These are phyloP conservation scores for Aethina tumida DNA, from an alignment of 1,140 invertebrate genomes.

Conservation along the genomic window DNA sequence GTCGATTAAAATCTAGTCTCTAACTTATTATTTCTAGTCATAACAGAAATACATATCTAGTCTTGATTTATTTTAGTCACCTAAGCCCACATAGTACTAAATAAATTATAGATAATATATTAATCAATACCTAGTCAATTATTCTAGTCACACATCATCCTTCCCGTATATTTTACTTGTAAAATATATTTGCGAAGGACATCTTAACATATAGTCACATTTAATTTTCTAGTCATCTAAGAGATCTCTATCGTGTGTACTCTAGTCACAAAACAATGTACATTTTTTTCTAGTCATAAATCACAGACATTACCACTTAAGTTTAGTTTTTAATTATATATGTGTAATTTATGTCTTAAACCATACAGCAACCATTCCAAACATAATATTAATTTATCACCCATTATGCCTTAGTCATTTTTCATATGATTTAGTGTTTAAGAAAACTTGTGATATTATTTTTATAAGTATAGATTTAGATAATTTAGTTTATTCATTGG, in stretches of 20 bases:
- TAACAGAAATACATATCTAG: background rate
- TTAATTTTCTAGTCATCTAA: background rate
- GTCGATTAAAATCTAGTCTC: too few species aligned
- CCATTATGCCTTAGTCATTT: constrained; percentile 2
- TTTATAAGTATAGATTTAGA: constrained; percentile 3
- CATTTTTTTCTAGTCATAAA: constrained; percentile 11
- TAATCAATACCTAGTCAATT: background rate
- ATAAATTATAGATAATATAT: constrained; percentile 2
- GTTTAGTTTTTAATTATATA: constrained; percentile 5
- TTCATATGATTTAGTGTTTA: background rate
- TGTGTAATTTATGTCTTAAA: constrained; percentile 2
- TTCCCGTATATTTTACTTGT: too few species aligned
- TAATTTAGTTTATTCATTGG: constrained; percentile 3
- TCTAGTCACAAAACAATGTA: too few species aligned
- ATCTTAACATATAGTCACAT: background rate
- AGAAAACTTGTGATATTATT: constrained; percentile 2
- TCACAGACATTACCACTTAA: background rate
- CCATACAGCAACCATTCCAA: constrained; percentile 3
- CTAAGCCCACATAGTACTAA: constrained; percentile 2
- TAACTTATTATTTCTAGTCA: constrained; percentile 15
- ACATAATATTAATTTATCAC: background rate
- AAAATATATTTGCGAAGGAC: too few species aligned
- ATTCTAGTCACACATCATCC: background rate
- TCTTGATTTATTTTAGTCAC: constrained; percentile 2
- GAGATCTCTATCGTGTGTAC: too few species aligned